Base-by-base conservation (phyloP, 2,113 vertebrate genomes). In the Tenrec ecaudatus region DNA sequence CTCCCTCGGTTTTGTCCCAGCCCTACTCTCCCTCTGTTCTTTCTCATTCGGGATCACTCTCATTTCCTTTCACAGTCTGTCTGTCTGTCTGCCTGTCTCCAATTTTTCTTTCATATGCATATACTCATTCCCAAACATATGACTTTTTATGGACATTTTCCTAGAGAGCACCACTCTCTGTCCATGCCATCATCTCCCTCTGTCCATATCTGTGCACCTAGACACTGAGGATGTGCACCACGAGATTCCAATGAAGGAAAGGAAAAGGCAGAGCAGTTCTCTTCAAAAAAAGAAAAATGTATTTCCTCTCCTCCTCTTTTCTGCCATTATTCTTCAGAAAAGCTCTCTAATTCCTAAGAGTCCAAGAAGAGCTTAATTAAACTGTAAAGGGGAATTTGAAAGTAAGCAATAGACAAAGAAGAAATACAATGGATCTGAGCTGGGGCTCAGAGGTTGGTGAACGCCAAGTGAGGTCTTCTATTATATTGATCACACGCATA, bases 311-410 rank as follows among this genome's bases (percentile, higher is more conserved):
- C 6, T 64, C 15, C 22, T 40, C 3, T 0, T 81, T 58, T 94
- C 43, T 94, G 31, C 81, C 57, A 60, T 82, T 87, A 86, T 92
- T 88, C 58, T 91, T 86, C 5, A 89, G 62, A 73, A 92, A 96
- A 90, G 27, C 27, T 92, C 43, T 94, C 91, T 87, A 89, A 96
- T 68, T 93, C 73, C 92, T 95, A 43, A 11, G 60, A 94, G 86
- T 62, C 53, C 83, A 93, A 94, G 90, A 87, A 81, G 62, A 86
- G 62, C 75, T 96, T 92, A 95, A 96, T 95, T 96, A 95, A 96
- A 93, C 77, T 82, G 25, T 94, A 87, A 95, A 95, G 82, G 83
- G n/a, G 57, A 95, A 92, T 94, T 95, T n/a, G 57, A 96, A 94
- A 96, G 57, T 89, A 94, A 89, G 68, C 16, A 62, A 40, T 75